These are phyloP conservation scores for Halocaridina rubra DNA, from an alignment of 2,888 invertebrate species.

Conservation along the genomic window DNA sequence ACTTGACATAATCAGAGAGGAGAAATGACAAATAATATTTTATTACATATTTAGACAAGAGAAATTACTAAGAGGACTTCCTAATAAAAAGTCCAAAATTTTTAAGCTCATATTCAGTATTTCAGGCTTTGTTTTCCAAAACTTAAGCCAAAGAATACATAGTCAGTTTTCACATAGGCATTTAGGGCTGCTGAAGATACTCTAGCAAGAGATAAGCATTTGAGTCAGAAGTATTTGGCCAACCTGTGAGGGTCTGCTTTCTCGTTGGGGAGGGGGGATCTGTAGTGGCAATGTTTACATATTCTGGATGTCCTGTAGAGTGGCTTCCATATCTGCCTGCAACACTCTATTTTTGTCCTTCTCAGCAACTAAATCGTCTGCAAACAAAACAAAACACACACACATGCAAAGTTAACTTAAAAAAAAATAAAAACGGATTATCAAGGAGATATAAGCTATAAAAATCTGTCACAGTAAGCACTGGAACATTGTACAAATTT, in stretches of 20 bases:
- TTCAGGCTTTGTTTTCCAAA: no score
- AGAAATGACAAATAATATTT: no score
- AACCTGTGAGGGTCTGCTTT: slow-evolving; percentile 59
- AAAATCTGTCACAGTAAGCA: background rate
- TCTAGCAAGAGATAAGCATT: no score
- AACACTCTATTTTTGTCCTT: slow-evolving; percentile 96
- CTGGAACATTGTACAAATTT: background rate
- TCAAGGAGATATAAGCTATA: background rate
- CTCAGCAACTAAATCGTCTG: slow-evolving; percentile 95
- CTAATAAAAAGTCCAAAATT: no score
- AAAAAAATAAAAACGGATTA: slow-evolving; percentile 19
- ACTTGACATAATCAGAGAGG: no score
- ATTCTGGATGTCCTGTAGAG: slow-evolving; percentile 98
- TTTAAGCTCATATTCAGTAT: no score
- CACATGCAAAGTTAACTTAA: slow-evolving; percentile 47
- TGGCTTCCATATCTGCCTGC: slow-evolving; percentile 98
- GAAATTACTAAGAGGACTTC: no score
- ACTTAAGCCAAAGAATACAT: no score
- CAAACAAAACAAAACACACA: slow-evolving; percentile 68
- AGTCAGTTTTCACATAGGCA: no score
- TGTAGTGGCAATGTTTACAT: slow-evolving; percentile 77
- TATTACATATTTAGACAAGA: no score
- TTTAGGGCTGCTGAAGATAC: no score
- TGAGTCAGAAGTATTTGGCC: no score
- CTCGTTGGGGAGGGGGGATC: slow-evolving; percentile 38